A percentile compares a stretch with the other conserved stretches of the same genome.
Evolutionary conservation across 2,113 vertebrate species (phyloP).

Genomic region (Microcebus griseorufus): DNA sequence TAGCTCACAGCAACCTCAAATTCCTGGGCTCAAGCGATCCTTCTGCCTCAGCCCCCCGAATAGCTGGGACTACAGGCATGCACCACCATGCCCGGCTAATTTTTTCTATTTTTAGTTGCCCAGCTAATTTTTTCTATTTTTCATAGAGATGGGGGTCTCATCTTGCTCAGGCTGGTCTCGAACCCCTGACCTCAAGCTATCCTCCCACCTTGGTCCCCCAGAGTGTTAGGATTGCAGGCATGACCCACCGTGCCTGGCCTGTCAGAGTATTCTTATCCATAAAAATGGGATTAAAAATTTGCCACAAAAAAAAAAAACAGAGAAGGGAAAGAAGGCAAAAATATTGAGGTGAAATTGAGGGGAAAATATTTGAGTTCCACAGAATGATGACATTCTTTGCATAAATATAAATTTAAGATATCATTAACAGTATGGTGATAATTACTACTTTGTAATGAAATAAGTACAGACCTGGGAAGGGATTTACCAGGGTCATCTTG

Average conservation of each 20-base stretch:
- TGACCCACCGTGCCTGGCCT: background rate
- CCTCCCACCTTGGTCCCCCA: too few species aligned
- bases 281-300: background rate
- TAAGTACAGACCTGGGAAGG: background rate
- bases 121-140: too few species aligned
- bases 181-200: too few species aligned
- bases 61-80: too few species aligned
- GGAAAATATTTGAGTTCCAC: background rate
- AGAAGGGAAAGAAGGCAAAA: background rate
- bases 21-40: too few species aligned
- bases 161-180: too few species aligned
- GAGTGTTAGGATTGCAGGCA: too few species aligned
- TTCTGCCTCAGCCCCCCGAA: too few species aligned
- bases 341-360: background rate
- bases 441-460: background rate
- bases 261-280: background rate
- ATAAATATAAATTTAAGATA: background rate
- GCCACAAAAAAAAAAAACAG: background rate
- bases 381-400: slow-evolving; percentile 13
- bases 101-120: too few species aligned
- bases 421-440: background rate
- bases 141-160: too few species aligned
- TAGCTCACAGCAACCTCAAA: too few species aligned
- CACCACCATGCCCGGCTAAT: too few species aligned
- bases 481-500: background rate